Evolutionary conservation across 1,140 invertebrate genomes (phyloP).

Genomic region (Trialeurodes vaporariorum): DNA sequence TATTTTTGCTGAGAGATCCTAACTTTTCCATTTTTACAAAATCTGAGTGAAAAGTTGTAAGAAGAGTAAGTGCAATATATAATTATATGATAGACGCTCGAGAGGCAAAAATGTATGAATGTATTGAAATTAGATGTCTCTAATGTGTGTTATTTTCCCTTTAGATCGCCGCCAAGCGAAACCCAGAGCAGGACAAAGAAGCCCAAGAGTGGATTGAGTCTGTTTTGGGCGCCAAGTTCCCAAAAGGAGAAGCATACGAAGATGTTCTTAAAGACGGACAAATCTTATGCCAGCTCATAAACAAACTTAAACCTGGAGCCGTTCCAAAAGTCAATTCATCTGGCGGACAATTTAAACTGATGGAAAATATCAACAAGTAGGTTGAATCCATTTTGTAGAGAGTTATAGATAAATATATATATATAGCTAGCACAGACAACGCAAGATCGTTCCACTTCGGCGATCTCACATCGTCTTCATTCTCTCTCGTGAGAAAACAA

Average conservation of each 20-base stretch:
- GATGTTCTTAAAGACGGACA: constrained; percentile 72
- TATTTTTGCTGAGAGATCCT: too few species aligned
- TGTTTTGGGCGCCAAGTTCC: constrained; percentile 68
- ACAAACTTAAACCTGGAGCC: constrained; percentile 67
- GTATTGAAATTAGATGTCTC: background rate
- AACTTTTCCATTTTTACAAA: too few species aligned
- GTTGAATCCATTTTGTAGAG: constrained; percentile 30
- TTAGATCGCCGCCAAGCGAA: constrained; percentile 70
- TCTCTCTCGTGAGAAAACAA: background rate
- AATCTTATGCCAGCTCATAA: constrained; percentile 72
- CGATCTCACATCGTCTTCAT: too few species aligned
- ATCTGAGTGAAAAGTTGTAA: background rate
- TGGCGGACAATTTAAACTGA: constrained; percentile 85
- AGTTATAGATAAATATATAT: background rate
- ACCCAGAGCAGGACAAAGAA: constrained; percentile 68
- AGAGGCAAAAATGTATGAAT: background rate
- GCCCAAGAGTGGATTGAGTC: constrained; percentile 80
- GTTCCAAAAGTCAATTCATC: constrained; percentile 75
- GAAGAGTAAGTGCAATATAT: background rate
- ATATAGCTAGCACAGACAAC: background rate
- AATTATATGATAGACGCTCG: background rate
- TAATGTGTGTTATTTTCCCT: constrained; percentile 19
- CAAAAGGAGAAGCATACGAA: constrained; percentile 49
- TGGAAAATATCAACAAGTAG: constrained; percentile 86
- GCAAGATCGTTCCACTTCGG: background rate